Evolutionary conservation across 2,888 invertebrate genomes (phyloP).

Genomic region (Caenorhabditis uteleia): DNA sequence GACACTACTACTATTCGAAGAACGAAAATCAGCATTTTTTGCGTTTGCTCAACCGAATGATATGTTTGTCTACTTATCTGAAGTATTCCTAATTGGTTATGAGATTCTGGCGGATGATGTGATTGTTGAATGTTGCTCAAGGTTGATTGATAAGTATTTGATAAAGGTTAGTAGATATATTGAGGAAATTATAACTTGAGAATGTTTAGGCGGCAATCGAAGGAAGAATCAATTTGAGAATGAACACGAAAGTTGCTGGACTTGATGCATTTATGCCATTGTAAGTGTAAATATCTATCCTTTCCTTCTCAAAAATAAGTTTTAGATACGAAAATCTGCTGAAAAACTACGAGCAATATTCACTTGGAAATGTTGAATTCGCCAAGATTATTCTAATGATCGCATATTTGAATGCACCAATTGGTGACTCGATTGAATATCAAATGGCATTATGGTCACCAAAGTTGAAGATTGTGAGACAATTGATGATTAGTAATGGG

Average conservation of each 20-base stretch:
- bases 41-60: constrained; percentile 52
- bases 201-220: constrained; percentile 22
- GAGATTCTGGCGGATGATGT: constrained; percentile 53
- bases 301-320: too few relatives aligned
- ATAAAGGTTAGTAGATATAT: constrained; percentile 8
- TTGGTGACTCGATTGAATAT: constrained; percentile 43
- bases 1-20: constrained; percentile 49
- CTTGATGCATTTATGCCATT: constrained; percentile 66
- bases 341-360: constrained; percentile 54
- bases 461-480: constrained; percentile 49
- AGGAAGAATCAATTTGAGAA: constrained; percentile 44
- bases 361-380: constrained; percentile 52
- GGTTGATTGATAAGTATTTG: constrained; percentile 48
- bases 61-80: constrained; percentile 55
- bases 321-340: constrained; percentile 62
- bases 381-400: constrained; percentile 35
- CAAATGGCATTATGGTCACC: constrained; percentile 54
- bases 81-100: constrained; percentile 35
- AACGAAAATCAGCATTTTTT: constrained; percentile 48
- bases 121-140: constrained; percentile 27
- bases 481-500: constrained; percentile 40
- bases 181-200: not conserved
- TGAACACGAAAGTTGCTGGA: constrained; percentile 52
- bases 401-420: constrained; percentile 41
- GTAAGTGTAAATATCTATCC: constrained; percentile 31